Evolutionary conservation across 2,888 invertebrate genomes (phyloP).

Genomic region (Toxonevra muliebris): DNA sequence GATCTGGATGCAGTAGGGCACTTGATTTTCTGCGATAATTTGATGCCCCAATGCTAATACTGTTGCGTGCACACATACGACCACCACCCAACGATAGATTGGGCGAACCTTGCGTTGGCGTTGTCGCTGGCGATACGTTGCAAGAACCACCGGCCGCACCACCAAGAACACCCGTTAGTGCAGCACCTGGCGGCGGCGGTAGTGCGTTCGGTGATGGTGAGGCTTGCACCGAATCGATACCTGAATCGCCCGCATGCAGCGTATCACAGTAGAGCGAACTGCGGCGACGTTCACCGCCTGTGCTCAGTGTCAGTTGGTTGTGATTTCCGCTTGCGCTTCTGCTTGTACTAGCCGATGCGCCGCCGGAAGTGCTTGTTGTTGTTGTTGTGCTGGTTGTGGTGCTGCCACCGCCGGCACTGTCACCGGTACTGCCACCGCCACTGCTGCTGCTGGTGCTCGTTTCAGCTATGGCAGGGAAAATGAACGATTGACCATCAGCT

Average conservation of each 20-base stretch:
- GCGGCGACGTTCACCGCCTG: slow-evolving; percentile 49
- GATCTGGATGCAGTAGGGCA: slow-evolving; percentile 74
- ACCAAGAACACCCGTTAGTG: slow-evolving; percentile 42
- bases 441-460: slow-evolving; percentile 57
- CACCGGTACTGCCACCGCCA: slow-evolving; percentile 42
- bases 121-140: slow-evolving; percentile 60
- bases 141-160: slow-evolving; percentile 55
- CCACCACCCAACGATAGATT: slow-evolving; percentile 58
- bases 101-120: slow-evolving; percentile 63
- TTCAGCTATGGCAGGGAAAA: slow-evolving; percentile 69
- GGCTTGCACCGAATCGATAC: slow-evolving; percentile 78
- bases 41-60: slow-evolving; percentile 48
- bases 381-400: slow-evolving; percentile 35
- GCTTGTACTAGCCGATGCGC: slow-evolving; percentile 34
- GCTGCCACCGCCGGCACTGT: slow-evolving; percentile 41
- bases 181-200: slow-evolving; percentile 59
- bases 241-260: slow-evolving; percentile 72
- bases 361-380: slow-evolving; percentile 44
- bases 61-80: slow-evolving; percentile 50
- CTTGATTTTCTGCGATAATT: slow-evolving; percentile 69
- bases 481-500: slow-evolving; percentile 74
- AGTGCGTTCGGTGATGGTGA: slow-evolving; percentile 68
- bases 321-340: slow-evolving; percentile 40
- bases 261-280: slow-evolving; percentile 66
- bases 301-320: slow-evolving; percentile 41